Evolutionary conservation across 2,113 vertebrate genomes (phyloP), one percentile per base, ranked within the genome.

Genomic region (Elaphurus davidianus): DNA sequence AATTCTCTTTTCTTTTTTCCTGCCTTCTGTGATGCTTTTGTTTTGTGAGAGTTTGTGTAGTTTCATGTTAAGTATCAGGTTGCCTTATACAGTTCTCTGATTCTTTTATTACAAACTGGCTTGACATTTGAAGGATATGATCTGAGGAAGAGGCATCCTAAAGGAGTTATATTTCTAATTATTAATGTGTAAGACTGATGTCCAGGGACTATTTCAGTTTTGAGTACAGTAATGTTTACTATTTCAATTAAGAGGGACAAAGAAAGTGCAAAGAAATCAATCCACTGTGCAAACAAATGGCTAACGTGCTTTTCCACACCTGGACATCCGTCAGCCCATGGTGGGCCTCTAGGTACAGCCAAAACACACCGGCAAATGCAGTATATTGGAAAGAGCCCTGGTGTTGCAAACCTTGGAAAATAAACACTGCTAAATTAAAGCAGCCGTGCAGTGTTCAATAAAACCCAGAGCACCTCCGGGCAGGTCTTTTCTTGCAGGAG

Each of bases 61-160:
- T 64, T 94, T 87, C 71, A 33, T 50, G 43, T 74, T 90, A 60
- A 86, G 3, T 83, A 94, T 59, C 98, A 98, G 94, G 87, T 98
- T 98, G 97, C 91, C 95, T 98, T 97, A 97, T 97, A 92, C 85
- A 97, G 97, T 97, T 98, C 92, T 97, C 91, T 98, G 97, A 98
- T 96, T 95, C 87, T 98, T 96, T 98, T 96, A 36, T 23, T 97
- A 95, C 93, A 98, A 98, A 97, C 1, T 78, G 96, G 98, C 96
- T 96, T 90, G 92, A 15, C 17, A 52, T 54, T 45, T 91, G 76
- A 85, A 98, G 96, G 88, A 92, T 50, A 19, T 40, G 33, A 76
- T 64, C n/a, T 54, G 15, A 94, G 55, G 23, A 90, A 94, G 43
- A 82, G 5, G 23, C 16, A 45, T 67, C 96, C 64, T 36, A 96